These are phyloP conservation scores for Neotoxoptera formosana DNA, from an alignment of 1,140 invertebrate genomes.

Conservation along the genomic window DNA sequence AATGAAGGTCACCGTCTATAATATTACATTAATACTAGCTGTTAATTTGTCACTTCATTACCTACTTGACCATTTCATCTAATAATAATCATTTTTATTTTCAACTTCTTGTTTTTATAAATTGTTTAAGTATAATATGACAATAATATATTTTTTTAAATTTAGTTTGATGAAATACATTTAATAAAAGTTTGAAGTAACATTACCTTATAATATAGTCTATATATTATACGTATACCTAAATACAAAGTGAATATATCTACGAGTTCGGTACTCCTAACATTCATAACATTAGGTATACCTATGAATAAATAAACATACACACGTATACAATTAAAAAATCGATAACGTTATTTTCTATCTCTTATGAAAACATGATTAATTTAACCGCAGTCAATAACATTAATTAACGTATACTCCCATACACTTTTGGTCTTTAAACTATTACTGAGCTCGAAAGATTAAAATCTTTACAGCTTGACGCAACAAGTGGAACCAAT, in stretches of 20 bases:
- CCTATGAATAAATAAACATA: background rate
- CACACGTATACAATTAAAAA: background rate
- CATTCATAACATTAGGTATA: background rate
- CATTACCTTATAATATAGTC: no score
- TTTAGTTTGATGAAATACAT: background rate
- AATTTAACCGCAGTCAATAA: background rate
- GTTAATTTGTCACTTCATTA: background rate
- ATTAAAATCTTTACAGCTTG: background rate
- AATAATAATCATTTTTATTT: background rate
- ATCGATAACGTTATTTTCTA: background rate
- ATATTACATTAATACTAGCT: background rate
- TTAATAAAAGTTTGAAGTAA: background rate
- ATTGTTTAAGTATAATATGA: background rate
- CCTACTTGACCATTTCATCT: background rate
- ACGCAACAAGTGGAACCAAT: conserved; percentile 13
- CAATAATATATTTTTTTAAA: background rate
- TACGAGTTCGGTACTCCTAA: background rate
- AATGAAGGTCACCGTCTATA: background rate
- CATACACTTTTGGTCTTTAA: background rate
- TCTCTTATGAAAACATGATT: background rate
- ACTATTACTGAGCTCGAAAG: background rate
- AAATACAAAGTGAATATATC: background rate
- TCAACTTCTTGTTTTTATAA: background rate
- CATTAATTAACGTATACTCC: background rate
- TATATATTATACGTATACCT: no score